Evolutionary conservation across 1,140 invertebrate species (phyloP).

Genomic region (Sarcophaga bullata): DNA sequence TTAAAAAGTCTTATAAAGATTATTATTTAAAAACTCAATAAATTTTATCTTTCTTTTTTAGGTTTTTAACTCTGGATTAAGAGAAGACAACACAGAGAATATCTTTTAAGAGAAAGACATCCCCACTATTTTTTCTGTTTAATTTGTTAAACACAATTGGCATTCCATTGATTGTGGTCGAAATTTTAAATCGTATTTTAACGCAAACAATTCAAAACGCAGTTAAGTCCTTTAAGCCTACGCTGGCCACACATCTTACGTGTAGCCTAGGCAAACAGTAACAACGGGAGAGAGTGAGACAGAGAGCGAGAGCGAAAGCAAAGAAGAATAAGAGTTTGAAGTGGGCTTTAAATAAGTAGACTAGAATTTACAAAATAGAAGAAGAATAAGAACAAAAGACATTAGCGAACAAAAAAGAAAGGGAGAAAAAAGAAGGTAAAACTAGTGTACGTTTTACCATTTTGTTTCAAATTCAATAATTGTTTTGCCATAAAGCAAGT

Average conservation of each 20-base stretch:
- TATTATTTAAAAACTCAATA: neutral
- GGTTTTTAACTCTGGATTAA: neutral
- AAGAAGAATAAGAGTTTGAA: neutral
- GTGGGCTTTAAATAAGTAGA: neutral
- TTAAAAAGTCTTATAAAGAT: too few species aligned
- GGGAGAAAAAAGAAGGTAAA: too few species aligned
- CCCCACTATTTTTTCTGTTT: too few species aligned
- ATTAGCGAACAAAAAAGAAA: too few species aligned
- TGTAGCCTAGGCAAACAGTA: neutral
- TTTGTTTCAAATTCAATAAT: constrained; percentile 8
- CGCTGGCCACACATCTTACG: neutral
- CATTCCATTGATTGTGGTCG: neutral
- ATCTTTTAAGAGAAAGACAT: too few species aligned
- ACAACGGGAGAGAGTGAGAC: neutral
- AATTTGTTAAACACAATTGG: constrained; percentile 8
- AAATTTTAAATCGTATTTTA: neutral
- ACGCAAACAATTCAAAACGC: too few species aligned
- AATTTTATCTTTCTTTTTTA: neutral
- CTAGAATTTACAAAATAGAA: neutral
- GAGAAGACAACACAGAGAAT: too few species aligned
- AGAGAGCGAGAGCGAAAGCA: too few species aligned
- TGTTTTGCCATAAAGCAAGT: constrained; percentile 42
- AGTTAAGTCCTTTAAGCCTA: too few species aligned
- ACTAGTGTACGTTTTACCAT: neutral
- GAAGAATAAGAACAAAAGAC: neutral